Conservation (phyloP, 2,113 vertebrate species). For the Balaeniceps rex region DNA sequence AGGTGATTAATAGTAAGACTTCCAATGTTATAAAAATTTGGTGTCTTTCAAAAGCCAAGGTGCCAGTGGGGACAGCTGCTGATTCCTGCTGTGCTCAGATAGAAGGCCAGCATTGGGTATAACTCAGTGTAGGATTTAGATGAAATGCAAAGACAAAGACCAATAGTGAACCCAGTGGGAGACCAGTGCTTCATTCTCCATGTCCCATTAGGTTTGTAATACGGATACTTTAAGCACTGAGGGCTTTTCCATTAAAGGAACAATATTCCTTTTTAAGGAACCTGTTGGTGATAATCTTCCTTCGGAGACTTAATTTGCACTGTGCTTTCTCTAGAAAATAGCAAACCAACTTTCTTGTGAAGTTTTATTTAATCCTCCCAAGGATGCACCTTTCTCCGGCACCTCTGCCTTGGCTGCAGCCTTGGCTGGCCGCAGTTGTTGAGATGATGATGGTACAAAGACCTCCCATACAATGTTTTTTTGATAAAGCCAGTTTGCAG, state of each 20-base stretch:
- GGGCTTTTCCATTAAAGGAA: not conserved
- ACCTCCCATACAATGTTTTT: not conserved
- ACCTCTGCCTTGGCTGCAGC: not conserved
- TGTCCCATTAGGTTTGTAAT: not conserved
- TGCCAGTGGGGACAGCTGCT: not conserved
- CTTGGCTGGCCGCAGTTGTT: too few relatives aligned
- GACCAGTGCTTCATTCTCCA: not conserved
- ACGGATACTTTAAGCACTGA: not conserved
- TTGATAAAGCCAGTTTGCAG: not conserved
- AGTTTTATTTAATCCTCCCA: not conserved
- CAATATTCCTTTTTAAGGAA: not conserved
- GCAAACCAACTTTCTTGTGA: not conserved
- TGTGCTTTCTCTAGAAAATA: not conserved
- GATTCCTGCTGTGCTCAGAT: not conserved
- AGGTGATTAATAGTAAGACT: not conserved
- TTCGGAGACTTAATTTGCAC: not conserved
- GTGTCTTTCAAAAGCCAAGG: not conserved
- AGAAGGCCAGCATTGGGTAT: not conserved
- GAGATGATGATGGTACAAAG: not conserved
- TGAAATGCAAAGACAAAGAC: not conserved
- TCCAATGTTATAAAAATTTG: not conserved
- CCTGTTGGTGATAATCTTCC: not conserved
- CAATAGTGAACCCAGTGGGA: not conserved
- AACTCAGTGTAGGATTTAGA: not conserved
- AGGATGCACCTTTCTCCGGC: not conserved